These are phyloP conservation scores for Drosophila leontia DNA, from an alignment of 1,140 invertebrate genomes.

Conservation along the genomic window DNA sequence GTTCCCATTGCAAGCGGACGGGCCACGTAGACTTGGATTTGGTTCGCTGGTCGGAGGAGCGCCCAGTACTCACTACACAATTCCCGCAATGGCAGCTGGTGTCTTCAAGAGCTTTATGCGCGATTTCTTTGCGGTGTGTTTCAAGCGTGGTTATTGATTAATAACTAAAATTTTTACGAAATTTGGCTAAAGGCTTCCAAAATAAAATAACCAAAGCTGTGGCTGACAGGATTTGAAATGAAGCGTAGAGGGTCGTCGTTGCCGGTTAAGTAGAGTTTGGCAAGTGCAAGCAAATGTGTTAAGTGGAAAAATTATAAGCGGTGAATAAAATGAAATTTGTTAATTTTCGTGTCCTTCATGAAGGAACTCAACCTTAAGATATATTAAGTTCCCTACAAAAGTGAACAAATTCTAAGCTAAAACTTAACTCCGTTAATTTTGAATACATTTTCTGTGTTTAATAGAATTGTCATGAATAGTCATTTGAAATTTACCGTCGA, in stretches of 20 bases:
- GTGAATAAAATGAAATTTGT: not conserved
- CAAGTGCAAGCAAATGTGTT: not conserved
- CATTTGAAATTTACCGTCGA: not conserved
- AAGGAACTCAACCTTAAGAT: not conserved
- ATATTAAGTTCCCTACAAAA: not conserved
- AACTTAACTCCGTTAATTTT: not conserved
- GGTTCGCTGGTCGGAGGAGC: constrained; percentile 23
- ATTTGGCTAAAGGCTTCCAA: constrained; percentile 25
- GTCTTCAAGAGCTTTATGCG: constrained; percentile 78
- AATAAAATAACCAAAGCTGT: constrained; percentile 24
- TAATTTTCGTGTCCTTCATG: not conserved
- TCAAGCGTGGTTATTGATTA: constrained; percentile 15
- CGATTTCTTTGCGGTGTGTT: constrained; percentile 77
- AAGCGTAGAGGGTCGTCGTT: not conserved
- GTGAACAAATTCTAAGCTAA: not conserved
- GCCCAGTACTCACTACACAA: constrained; percentile 15
- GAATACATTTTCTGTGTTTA: not conserved
- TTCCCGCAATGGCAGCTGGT: constrained; percentile 65
- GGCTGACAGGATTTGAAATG: constrained; percentile 40
- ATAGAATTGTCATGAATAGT: not conserved
- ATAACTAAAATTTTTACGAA: constrained; percentile 24
- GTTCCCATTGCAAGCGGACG: constrained; percentile 45
- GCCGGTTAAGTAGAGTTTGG: not conserved
- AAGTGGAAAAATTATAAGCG: not conserved
- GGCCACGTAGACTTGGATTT: constrained; percentile 15